Base-by-base conservation (phyloP, 1,140 invertebrate species). In the Drosophila pruinosa region DNA sequence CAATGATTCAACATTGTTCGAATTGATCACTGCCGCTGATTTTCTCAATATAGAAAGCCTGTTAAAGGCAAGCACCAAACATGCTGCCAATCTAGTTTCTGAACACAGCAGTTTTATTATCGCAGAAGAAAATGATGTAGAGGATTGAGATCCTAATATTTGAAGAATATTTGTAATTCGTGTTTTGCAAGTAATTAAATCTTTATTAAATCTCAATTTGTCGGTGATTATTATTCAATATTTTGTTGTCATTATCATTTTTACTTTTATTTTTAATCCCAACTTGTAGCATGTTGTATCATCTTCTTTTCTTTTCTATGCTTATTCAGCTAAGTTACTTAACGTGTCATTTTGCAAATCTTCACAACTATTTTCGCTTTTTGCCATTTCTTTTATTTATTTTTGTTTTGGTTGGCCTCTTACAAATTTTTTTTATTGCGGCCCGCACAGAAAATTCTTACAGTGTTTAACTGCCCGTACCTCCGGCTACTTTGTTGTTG, bases 191-290 rank as follows among this genome's bases (percentile, higher is more conserved):
- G 77, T 85, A 86, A 81, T 85, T 85, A 85, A 85, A 85, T 85
- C 65, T 85, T 85, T 85, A 85, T 85, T 85, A 85, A 85, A 85
- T 85, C 81, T 85, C 81, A 85, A 85, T 85, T 85, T 85, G 58
- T 85, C 81, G 81, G 81, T 86, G 81, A 85, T 85, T 85, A 85
- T 85, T 85, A 85, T 86, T 85, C 77, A 85, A 79, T 83, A 85
- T 85, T 85, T 47, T 72, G 65, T 75, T 62, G 21, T 41, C 38
- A 77, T 67, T 58, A 28, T 31, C 34, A 36, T 63, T 52, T 39
- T 70, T 47, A 59, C 56, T 52, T 38, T 62, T 48, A 34, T 21
- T 43, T 56, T 69, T 48, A 39, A 36, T 58, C 39, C n/a, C 43
- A 47, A 47, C 22, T 22, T 39, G 28, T 31, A 31, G 10, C 24